Percentiles rank a stretch among this genome's conserved stretches.
Conservation (phyloP, 2,888 invertebrate species). For the Diaprepes abbreviatus region DNA sequence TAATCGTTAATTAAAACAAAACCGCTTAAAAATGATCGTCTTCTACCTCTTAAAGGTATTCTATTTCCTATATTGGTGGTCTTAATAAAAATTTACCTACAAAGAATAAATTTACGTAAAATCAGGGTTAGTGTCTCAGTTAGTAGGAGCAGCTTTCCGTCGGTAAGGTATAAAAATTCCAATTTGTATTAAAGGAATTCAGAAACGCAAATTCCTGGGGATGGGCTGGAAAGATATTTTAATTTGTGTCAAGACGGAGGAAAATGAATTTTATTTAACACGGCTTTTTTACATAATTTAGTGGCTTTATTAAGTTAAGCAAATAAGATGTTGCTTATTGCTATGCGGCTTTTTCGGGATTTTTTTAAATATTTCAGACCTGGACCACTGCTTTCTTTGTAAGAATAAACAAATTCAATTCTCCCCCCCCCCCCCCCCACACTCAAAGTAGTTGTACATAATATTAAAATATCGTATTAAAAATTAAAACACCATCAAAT, state of each 20-base stretch:
- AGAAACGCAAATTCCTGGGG: constrained; percentile 16
- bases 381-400: no score
- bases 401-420: no score
- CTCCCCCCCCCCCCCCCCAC: no score
- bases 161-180: constrained; percentile 31
- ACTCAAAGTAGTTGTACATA: no score
- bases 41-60: no score
- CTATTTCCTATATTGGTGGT: not conserved
- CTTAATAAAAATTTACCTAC: constrained; percentile 19
- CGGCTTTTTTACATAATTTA: constrained; percentile 22
- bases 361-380: no score
- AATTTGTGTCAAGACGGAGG: constrained; percentile 22
- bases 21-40: no score
- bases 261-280: constrained; percentile 12
- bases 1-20: no score
- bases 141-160: constrained; percentile 14
- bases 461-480: no score
- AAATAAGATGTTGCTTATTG: constrained; percentile 14
- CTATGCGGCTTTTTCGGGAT: no score
- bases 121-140: constrained; percentile 9
- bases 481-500: no score
- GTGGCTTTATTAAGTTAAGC: not conserved
- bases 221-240: constrained; percentile 21
- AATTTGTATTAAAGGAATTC: constrained; percentile 32
- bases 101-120: constrained; percentile 26